Conservation (phyloP, 1,140 invertebrate genomes). For the Leptoteleia sp. region DNA sequence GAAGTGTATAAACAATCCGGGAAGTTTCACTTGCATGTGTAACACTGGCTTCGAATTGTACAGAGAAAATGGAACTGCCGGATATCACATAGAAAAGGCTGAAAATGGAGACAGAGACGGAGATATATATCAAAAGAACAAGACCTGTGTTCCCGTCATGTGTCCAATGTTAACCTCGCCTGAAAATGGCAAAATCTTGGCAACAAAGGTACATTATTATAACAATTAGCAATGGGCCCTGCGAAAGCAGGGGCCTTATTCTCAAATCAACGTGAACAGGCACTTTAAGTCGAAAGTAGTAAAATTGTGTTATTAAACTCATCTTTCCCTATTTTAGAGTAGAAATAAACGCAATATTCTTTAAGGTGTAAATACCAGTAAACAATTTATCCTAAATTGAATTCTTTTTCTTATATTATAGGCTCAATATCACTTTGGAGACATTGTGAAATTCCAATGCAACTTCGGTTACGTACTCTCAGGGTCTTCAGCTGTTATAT, state of each 20-base stretch:
- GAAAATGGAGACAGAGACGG: slow-evolving; percentile 94
- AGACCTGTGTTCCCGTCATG: slow-evolving; percentile 96
- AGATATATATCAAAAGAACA: slow-evolving; percentile 94
- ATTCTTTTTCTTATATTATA: no score
- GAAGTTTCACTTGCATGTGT: slow-evolving; percentile 93
- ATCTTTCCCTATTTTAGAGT: no score
- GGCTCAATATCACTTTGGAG: slow-evolving; percentile 92
- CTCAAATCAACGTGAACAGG: no score
- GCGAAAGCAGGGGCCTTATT: no score
- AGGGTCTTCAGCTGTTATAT: slow-evolving; percentile 91
- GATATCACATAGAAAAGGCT: slow-evolving; percentile 89
- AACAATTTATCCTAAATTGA: no score
- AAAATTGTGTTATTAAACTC: no score
- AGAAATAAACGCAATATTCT: no score
- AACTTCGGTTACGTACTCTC: slow-evolving; percentile 96
- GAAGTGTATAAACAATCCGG: slow-evolving; percentile 94
- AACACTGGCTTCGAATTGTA: slow-evolving; percentile 96
- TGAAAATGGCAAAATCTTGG: slow-evolving; percentile 93
- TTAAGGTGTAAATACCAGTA: no score
- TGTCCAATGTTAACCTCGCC: slow-evolving; percentile 90
- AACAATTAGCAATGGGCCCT: not conserved
- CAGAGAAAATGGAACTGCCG: slow-evolving; percentile 93
- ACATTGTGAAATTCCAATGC: slow-evolving; percentile 95
- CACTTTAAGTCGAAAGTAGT: no score
- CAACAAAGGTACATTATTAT: slow-evolving; percentile 84